Base-by-base conservation (phyloP, 2,888 invertebrate species). In the Pediacus dermestoides region DNA sequence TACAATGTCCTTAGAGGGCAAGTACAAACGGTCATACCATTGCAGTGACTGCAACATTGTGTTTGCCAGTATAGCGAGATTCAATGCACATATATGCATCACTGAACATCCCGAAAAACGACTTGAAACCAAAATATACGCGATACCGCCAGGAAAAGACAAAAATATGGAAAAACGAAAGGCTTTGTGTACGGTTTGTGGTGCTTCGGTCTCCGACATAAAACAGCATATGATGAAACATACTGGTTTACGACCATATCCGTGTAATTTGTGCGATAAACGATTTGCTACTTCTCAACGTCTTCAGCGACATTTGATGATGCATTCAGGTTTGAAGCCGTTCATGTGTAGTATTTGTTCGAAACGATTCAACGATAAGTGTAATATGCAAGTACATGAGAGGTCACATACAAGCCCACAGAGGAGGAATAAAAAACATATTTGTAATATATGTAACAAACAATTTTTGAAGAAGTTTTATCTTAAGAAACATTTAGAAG, bases 401-500 rank as follows among this genome's bases (percentile, higher is more conserved):
- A 53, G 64, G 31, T 61, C 61, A 27, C 64, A 63, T 44, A 55
- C 50, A 33, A n/a, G n/a, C n/a, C n/a, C n/a, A n/a, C n/a, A n/a
- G n/a, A n/a, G n/a, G n/a, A 61, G 62, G 2, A 50, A 60, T 44
- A 52, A 53, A 38, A 53, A 57, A 36, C 63, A 64, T 30, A 47
- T 61, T 34, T 64, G 64, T 45, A 30, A 36, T 4, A 43, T 61
- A 34, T 64, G 63, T 34, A 44, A 43, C 16, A 63, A 63, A 39
- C 59, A 60, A 7, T 63, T 63, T 46, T 46, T 63, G 25, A 61
- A 63, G 36, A 63, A 63, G 36, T 60, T 60, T 6, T 63, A 63
- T 39, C 43, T 63, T 16, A 63, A 56, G 30, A 62, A 61, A 39
- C 63, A 63, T 42, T 53, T 62, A 55, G 57, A 55, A 35, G 53